Percentiles rank a stretch among this genome's conserved stretches.
Evolutionary conservation across 2,888 invertebrate genomes (phyloP).

Genomic region (Dione vanillae): DNA sequence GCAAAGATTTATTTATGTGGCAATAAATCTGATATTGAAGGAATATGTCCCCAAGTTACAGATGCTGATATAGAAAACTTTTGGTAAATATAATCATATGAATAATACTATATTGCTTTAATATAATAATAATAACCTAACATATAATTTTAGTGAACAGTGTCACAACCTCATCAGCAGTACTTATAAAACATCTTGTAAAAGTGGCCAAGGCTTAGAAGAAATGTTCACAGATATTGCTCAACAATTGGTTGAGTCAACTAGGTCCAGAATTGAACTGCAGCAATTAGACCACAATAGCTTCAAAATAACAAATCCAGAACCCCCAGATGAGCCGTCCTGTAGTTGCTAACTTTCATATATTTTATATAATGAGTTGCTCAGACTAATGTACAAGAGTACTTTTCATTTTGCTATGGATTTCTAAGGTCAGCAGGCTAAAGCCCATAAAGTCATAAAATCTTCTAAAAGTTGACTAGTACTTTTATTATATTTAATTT

Average conservation of each 20-base stretch:
- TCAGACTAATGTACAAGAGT: neutral
- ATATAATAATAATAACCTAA: neutral
- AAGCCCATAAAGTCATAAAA: too few relatives aligned
- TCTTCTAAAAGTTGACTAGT: too few relatives aligned
- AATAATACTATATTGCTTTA: conserved; percentile 3
- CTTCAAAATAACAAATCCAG: conserved; percentile 88
- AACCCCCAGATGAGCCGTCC: conserved; percentile 81
- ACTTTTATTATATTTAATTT: too few relatives aligned
- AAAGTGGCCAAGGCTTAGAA: conserved; percentile 92
- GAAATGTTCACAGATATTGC: conserved; percentile 97
- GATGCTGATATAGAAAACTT: conserved; percentile 95
- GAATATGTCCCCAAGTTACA: conserved; percentile 89
- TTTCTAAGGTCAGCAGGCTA: too few relatives aligned
- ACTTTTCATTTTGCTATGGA: neutral
- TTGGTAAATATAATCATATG: conserved; percentile 81
- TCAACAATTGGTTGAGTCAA: conserved; percentile 90
- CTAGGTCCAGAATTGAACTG: conserved; percentile 92
- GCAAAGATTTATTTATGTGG: conserved; percentile 98
- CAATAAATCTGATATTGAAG: conserved; percentile 93
- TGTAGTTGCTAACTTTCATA: conserved; percentile 70
- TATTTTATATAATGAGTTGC: neutral
- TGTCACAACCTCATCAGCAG: conserved; percentile 95
- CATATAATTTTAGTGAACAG: conserved; percentile 89
- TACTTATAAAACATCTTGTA: conserved; percentile 95
- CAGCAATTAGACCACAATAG: conserved; percentile 91